Conservation (phyloP, 2,797 vertebrate genomes). For the Protonibea diacanthus region DNA sequence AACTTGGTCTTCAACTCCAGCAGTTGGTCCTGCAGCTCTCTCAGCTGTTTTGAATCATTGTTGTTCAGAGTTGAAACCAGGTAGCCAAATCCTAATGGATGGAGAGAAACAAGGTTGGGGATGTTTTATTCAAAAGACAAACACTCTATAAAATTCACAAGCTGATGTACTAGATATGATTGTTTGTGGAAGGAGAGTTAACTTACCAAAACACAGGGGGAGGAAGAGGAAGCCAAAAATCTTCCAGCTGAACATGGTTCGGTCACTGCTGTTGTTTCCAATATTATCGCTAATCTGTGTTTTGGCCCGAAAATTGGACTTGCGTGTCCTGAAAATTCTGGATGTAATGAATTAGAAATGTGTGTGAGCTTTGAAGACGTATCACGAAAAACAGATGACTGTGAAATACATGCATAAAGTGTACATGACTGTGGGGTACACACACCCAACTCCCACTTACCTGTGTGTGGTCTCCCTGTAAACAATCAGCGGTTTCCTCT, state of each 20-base stretch:
- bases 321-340: not conserved
- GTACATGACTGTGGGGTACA: not conserved
- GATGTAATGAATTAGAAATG: not conserved
- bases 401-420: not conserved
- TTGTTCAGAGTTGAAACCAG: too few species aligned
- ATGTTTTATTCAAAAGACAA: not conserved
- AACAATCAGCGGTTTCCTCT: fast-evolving
- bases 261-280: not conserved
- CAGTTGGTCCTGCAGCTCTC: not conserved
- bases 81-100: not conserved
- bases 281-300: fast-evolving
- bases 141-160: not conserved
- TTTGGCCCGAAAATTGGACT: fast-evolving
- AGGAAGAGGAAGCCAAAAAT: not conserved
- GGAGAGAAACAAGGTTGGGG: not conserved
- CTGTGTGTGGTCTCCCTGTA: not conserved
- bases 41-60: not conserved
- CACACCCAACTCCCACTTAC: not conserved
- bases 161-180: not conserved
- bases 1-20: not conserved
- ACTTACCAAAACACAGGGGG: constrained; percentile 2
- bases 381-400: not conserved
- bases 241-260: not conserved
- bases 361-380: not conserved
- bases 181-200: not conserved